Conservation (phyloP, 2,113 vertebrate species). For the Athene noctua region DNA sequence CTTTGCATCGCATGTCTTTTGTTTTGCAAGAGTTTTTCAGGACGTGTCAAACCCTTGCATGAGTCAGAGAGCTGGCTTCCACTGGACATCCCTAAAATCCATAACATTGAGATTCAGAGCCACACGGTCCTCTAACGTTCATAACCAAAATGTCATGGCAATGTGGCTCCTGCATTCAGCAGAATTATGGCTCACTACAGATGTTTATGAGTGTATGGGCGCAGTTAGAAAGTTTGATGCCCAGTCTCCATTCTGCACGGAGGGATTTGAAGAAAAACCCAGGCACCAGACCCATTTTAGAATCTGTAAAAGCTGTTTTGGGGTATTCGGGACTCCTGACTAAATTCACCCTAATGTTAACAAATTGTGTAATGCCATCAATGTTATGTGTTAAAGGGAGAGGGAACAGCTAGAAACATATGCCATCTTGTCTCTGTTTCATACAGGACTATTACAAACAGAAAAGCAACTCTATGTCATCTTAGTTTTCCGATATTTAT, state of each 20-base stretch:
- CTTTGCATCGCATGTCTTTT: rapidly evolving
- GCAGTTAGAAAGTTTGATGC: slow-evolving; percentile 38
- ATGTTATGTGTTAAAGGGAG: background rate
- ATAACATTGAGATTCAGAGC: slow-evolving; percentile 10
- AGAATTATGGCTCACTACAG: slow-evolving; percentile 36
- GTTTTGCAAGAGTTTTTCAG: background rate
- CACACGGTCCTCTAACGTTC: slow-evolving; percentile 9
- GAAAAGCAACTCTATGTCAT: background rate
- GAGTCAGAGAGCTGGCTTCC: slow-evolving; percentile 7
- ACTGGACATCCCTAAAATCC: background rate
- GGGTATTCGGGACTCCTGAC: slow-evolving; percentile 31
- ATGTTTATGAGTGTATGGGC: slow-evolving; percentile 47
- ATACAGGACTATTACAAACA: background rate
- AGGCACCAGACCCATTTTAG: slow-evolving; percentile 7
- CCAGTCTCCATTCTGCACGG: slow-evolving; percentile 24
- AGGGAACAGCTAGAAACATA: slow-evolving; percentile 29
- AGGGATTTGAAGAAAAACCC: slow-evolving; percentile 54
- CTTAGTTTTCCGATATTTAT: slow-evolving; percentile 21
- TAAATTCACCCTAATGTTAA: slow-evolving; percentile 24
- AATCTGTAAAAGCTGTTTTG: slow-evolving; percentile 37
- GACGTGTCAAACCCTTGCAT: background rate
- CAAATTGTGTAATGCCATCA: slow-evolving; percentile 12
- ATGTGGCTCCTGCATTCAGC: slow-evolving; percentile 16
- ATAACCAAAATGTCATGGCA: slow-evolving; percentile 40
- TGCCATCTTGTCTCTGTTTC: slow-evolving; percentile 31